phyloP scores from a whole-genome alignment of 2,888 invertebrate species.

The Tetragonula carbonaria region DNA sequence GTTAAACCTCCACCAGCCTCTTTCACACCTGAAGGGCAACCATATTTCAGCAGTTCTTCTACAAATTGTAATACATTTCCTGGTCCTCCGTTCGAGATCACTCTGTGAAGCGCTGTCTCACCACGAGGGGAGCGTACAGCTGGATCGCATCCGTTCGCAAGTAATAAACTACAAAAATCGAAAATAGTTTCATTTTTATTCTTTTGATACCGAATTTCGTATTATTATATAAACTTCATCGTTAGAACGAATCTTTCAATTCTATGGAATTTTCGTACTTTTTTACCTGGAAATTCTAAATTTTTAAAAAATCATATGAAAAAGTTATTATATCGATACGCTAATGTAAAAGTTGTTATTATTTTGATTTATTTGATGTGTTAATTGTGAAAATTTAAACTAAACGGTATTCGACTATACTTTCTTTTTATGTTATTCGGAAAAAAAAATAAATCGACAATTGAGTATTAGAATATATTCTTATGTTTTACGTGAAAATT shows the following conservation, averaged over 20 bases:
- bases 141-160: conserved; percentile 79
- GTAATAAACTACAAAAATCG: conserved; percentile 58
- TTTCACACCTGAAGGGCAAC: conserved; percentile 79
- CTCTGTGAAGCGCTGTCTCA: conserved; percentile 81
- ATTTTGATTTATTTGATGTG: too few relatives aligned
- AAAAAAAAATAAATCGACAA: neutral
- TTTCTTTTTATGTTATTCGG: neutral
- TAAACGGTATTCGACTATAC: too few relatives aligned
- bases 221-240: neutral
- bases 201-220: neutral
- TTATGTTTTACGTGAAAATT: neutral
- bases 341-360: too few relatives aligned
- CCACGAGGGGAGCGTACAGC: conserved; percentile 80
- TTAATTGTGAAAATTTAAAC: too few relatives aligned
- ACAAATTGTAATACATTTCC: conserved; percentile 76
- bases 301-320: neutral
- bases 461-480: neutral
- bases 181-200: conserved; percentile 1
- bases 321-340: neutral
- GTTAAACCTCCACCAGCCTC: conserved; percentile 80
- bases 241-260: neutral
- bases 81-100: conserved; percentile 75
- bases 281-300: neutral
- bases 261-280: neutral
- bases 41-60: conserved; percentile 76